Conservation (phyloP, 1,140 invertebrate species). For the Apis cerana region DNA sequence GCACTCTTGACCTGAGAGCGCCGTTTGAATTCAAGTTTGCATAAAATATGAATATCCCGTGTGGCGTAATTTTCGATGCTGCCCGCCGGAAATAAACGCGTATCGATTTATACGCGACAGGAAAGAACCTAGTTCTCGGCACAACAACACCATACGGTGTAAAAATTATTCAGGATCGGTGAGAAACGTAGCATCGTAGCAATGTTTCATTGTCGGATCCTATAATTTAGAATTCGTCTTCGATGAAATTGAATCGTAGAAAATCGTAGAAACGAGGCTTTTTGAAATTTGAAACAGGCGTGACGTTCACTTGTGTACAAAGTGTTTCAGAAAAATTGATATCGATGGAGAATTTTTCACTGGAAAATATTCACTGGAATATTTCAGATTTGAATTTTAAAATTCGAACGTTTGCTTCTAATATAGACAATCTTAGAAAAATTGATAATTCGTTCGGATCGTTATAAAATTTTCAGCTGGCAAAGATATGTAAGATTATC, state of each 20-base stretch:
- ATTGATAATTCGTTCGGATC: too few relatives aligned
- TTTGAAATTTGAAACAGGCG: too few relatives aligned
- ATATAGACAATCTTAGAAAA: too few relatives aligned
- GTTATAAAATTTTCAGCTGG: too few relatives aligned
- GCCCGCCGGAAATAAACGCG: background rate
- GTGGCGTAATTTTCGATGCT: background rate
- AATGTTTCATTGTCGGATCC: background rate
- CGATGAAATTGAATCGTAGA: background rate
- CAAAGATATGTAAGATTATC: too few relatives aligned
- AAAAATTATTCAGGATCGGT: background rate
- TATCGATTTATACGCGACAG: background rate
- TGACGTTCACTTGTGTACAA: background rate
- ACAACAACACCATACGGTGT: background rate
- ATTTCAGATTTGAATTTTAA: too few relatives aligned
- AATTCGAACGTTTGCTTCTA: too few relatives aligned
- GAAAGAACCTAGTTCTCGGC: background rate
- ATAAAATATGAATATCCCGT: background rate
- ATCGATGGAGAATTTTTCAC: too few relatives aligned
- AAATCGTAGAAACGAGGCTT: background rate
- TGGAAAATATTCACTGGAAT: too few relatives aligned
- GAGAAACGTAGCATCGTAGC: background rate
- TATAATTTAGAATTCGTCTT: background rate
- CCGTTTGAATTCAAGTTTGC: conserved; percentile 24
- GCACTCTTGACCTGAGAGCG: conserved; percentile 28
- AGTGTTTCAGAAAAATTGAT: background rate